Evolutionary conservation across 2,797 vertebrate genomes (phyloP), one percentile per base, ranked within the genome.

Genomic region (Petrocephalus sullivani): DNA sequence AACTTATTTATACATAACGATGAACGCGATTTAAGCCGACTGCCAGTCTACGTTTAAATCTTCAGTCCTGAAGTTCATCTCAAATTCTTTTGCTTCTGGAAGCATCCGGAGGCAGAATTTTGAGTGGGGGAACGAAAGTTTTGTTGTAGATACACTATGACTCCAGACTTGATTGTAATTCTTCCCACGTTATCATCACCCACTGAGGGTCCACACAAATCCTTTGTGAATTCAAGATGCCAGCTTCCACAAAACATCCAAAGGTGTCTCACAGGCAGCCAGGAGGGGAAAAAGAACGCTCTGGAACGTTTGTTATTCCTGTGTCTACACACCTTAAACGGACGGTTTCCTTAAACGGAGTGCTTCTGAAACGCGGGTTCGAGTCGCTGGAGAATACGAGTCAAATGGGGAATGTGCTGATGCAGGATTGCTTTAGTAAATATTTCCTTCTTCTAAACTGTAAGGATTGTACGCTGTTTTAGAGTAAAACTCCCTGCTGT

Each of bases 31-130:
- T 92, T 88, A 91, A 89, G 82, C 90, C 91, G 91, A 93, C 90
- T 89, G 90, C 53, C 93, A 92, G 92, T 92, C 91, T 87, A 88
- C 88, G 89, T n/a, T 90, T 90, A 91, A 92, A 92, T 78, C 88
- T 37, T 90, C 90, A 90, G 91, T 89, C 88, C 67, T 88, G 91
- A 89, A 89, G 92, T 88, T 84, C 87, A 90, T 90, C 92, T 91
- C 87, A 82, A 58, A 88, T 90, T 83, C 89, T 84, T 90, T 89
- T 89, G 90, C 90, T 90, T 57, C 21, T 53, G 91, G 91, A 88
- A 58, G 89, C 90, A 67, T 82, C 41, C 33, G 88, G 91, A 81
- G 19, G 33, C 41, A 49, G 91, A 28, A 85, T 54, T 54, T 85
- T 2, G 51, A 85, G 14, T 33, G 10, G 82, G 10, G 37, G 37